These are phyloP conservation scores for Propithecus perrieri DNA, from an alignment of 2,797 vertebrate species.

Conservation along the genomic window DNA sequence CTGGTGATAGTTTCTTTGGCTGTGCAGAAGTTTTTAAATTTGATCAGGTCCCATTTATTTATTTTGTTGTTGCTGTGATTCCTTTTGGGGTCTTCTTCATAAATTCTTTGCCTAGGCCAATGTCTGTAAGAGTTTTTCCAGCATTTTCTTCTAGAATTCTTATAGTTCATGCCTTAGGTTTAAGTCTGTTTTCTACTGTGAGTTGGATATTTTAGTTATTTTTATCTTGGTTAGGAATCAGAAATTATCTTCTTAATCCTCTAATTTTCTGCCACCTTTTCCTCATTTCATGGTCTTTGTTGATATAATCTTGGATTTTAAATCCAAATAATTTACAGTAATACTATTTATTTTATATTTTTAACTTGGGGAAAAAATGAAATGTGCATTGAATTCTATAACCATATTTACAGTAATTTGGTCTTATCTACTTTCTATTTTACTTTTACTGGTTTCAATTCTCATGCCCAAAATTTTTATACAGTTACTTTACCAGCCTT, in stretches of 20 bases:
- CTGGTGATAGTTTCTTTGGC: too few species aligned
- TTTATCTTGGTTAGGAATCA: not conserved
- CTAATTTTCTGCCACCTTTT: not conserved
- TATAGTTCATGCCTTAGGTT: too few species aligned
- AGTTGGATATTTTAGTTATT: not conserved
- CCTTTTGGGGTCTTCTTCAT: too few species aligned
- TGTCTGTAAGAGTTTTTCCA: too few species aligned
- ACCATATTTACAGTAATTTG: not conserved
- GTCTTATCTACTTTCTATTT: not conserved
- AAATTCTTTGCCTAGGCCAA: too few species aligned
- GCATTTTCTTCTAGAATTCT: too few species aligned
- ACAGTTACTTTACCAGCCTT: not conserved
- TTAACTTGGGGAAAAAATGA: not conserved
- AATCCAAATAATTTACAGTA: slow-evolving; percentile 17
- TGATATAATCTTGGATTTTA: slow-evolving; percentile 4
- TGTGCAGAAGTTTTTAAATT: too few species aligned
- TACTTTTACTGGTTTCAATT: not conserved
- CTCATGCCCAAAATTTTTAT: not conserved
- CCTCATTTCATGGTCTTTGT: not conserved
- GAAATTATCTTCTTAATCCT: not conserved
- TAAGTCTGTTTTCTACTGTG: too few species aligned
- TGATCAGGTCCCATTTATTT: too few species aligned
- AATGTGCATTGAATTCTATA: not conserved
- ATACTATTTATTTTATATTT: not conserved
- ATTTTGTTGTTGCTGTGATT: too few species aligned